These are phyloP conservation scores for Portunus trituberculatus DNA, from an alignment of 1,140 invertebrate species.

Conservation along the genomic window DNA sequence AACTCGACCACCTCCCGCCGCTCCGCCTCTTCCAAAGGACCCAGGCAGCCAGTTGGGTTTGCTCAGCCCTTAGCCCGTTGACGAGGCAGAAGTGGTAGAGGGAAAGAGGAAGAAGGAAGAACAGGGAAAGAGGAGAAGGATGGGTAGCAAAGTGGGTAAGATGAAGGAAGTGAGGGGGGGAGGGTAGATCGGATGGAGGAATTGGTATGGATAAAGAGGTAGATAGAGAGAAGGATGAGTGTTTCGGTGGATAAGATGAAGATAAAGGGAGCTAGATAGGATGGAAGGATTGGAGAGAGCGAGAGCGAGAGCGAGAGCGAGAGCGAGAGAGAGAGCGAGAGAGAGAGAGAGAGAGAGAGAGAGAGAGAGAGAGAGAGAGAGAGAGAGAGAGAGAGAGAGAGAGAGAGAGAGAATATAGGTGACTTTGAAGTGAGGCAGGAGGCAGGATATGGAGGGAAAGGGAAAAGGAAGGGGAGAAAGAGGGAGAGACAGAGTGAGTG, in stretches of 20 bases:
- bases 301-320: too few species aligned
- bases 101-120: not conserved
- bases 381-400: slow-evolving; percentile 39
- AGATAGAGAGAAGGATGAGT: not conserved
- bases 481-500: not conserved
- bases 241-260: too few species aligned
- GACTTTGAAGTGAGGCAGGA: not conserved
- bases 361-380: slow-evolving; percentile 45
- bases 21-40: too few species aligned
- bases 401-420: slow-evolving; percentile 1
- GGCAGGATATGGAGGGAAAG: not conserved
- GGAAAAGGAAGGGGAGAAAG: too few species aligned
- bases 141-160: not conserved
- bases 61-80: too few species aligned
- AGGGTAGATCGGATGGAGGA: not conserved
- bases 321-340: not conserved
- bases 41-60: too few species aligned
- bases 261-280: too few species aligned
- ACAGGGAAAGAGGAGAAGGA: not conserved
- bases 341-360: slow-evolving; percentile 46
- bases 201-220: not conserved
- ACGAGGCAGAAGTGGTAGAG: not conserved
- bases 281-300: too few species aligned
- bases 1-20: too few species aligned
- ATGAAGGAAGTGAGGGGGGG: not conserved